phyloP scores from a whole-genome alignment of 2,797 vertebrate genomes.

The Cossypha dichroa region DNA sequence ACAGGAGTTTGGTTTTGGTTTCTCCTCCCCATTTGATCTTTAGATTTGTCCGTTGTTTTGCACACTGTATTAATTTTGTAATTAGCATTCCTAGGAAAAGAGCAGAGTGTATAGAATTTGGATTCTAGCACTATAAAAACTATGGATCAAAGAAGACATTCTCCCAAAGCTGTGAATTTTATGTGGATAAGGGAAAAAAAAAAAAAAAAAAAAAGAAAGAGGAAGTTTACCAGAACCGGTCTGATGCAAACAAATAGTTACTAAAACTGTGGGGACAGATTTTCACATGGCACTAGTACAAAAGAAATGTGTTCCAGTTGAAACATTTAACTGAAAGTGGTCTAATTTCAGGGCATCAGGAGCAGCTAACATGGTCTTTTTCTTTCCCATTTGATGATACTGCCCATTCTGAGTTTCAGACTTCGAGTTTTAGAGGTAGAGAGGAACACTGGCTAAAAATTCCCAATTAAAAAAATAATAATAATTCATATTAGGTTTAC shows the following conservation, averaged over 20 bases:
- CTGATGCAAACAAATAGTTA: background rate
- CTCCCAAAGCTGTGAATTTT: constrained; percentile 12
- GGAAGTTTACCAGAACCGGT: background rate
- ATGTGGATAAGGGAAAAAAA: background rate
- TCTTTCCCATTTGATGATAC: background rate
- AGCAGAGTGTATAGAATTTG: constrained; percentile 35
- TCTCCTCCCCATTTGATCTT: background rate
- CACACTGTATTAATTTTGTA: constrained; percentile 49
- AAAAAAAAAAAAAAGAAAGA: too few relatives aligned
- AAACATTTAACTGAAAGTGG: background rate
- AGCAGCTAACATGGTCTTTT: background rate
- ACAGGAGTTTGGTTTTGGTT: background rate
- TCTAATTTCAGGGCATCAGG: background rate
- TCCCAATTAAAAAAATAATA: fast-evolving
- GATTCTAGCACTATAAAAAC: constrained; percentile 1
- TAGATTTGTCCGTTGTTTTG: background rate
- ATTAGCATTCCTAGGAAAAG: constrained; percentile 20
- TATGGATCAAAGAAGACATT: background rate
- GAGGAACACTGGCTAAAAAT: background rate
- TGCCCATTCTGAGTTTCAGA: background rate
- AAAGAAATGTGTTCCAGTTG: background rate
- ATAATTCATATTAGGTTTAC: background rate
- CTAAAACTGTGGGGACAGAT: background rate
- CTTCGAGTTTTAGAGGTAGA: background rate
- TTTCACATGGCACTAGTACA: background rate